phyloP scores from a whole-genome alignment of 2,888 invertebrate genomes.

The Drosophila recens region DNA sequence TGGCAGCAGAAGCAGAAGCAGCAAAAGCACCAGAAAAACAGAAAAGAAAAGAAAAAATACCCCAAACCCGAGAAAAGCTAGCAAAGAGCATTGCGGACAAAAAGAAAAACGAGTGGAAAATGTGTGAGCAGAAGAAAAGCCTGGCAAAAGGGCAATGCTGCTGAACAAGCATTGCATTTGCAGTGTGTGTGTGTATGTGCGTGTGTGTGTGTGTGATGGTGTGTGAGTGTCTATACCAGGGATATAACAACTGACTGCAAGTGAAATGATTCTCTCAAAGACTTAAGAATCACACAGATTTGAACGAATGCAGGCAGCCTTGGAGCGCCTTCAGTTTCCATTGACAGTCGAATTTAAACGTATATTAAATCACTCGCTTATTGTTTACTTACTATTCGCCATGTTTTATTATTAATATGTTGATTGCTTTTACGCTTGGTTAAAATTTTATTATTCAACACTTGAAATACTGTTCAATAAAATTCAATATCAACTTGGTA shows the following conservation, averaged over 20 bases:
- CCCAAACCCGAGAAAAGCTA: slow-evolving; percentile 26
- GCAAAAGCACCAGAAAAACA: no score
- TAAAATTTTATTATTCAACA: slow-evolving; percentile 10
- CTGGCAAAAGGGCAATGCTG: slow-evolving; percentile 35
- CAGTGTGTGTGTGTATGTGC: slow-evolving; percentile 6
- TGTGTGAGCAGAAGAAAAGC: slow-evolving; percentile 21
- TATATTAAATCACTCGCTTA: slow-evolving; percentile 20
- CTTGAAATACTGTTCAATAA: slow-evolving; percentile 3
- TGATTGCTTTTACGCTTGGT: slow-evolving; percentile 6
- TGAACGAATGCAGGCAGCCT: neutral
- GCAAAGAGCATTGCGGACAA: slow-evolving; percentile 32
- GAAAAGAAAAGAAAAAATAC: slow-evolving; percentile 46
- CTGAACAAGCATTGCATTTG: slow-evolving; percentile 40
- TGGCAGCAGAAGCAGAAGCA: slow-evolving; percentile 64
- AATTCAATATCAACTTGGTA: neutral
- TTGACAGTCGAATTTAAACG: slow-evolving; percentile 29
- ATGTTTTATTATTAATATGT: slow-evolving; percentile 25
- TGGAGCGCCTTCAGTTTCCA: neutral
- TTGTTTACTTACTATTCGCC: slow-evolving; percentile 3
- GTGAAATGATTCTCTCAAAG: slow-evolving; percentile 56
- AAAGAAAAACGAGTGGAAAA: slow-evolving; percentile 17
- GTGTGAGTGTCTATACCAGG: neutral
- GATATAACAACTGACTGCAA: slow-evolving; percentile 52
- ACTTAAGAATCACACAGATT: neutral
- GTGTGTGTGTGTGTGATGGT: neutral